phyloP scores from a whole-genome alignment of 2,113 vertebrate species.

The Meles meles region DNA sequence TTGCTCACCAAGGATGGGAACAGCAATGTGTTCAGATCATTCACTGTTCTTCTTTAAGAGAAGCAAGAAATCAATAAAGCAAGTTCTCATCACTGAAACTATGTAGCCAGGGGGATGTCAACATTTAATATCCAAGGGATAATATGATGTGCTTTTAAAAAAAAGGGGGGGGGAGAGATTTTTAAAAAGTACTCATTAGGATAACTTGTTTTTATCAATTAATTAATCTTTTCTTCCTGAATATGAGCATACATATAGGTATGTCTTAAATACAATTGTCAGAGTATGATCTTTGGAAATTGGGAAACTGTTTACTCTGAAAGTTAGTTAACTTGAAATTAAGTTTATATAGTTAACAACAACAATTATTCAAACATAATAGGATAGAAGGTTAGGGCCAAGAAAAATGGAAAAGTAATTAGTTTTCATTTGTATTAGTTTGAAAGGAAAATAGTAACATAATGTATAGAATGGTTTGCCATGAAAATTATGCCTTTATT shows the following conservation, averaged over 20 bases:
- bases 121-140: not conserved
- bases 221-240: not conserved
- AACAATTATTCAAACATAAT: conserved; percentile 3
- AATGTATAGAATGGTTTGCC: conserved; percentile 42
- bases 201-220: not conserved
- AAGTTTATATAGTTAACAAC: not conserved
- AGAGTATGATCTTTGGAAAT: not conserved
- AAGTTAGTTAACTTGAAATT: not conserved
- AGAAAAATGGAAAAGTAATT: not conserved
- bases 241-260: not conserved
- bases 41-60: not conserved
- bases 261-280: not conserved
- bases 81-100: not conserved
- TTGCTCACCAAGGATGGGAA: not conserved
- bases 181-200: not conserved
- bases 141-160: not conserved
- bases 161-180: not conserved
- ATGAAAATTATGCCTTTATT: conserved; percentile 50
- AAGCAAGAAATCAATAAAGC: conserved; percentile 41
- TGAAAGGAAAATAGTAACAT: not conserved
- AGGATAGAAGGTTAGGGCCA: not conserved
- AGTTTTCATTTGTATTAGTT: conserved; percentile 35
- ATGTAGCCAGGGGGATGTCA: not conserved
- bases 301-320: not conserved
- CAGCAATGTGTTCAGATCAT: not conserved